Percentiles rank a stretch among this genome's conserved stretches.
phyloP scores from a whole-genome alignment of 2,797 vertebrate genomes.

The Platalea minor region DNA sequence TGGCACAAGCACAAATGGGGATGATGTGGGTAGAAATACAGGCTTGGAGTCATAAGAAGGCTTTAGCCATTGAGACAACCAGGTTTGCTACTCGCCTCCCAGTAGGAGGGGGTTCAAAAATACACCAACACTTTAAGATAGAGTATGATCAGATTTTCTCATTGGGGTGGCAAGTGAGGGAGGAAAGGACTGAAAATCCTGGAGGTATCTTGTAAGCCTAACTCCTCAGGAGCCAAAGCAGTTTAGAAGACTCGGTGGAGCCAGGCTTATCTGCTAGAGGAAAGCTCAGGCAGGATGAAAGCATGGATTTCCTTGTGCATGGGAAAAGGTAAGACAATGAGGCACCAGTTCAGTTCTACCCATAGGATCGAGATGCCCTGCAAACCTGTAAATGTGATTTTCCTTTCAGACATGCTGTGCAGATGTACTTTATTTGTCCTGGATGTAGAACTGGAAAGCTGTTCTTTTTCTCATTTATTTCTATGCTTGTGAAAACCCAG shows the following conservation, averaged over 20 bases:
- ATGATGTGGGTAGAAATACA: neutral
- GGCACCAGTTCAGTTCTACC: neutral
- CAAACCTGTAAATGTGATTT: neutral
- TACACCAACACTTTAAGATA: neutral
- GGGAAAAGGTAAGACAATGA: neutral
- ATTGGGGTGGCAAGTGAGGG: neutral
- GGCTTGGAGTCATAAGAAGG: neutral
- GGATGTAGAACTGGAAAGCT: neutral
- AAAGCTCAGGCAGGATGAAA: neutral
- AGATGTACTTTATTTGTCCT: neutral
- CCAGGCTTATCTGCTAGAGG: neutral
- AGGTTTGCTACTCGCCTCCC: neutral
- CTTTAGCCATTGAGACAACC: neutral
- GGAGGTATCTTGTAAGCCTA: neutral
- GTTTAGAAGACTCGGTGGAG: neutral
- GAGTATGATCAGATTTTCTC: neutral
- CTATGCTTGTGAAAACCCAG: neutral
- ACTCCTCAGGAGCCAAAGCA: neutral
- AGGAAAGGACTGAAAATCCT: neutral
- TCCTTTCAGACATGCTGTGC: neutral
- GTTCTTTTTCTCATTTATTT: neutral
- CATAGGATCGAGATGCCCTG: neutral
- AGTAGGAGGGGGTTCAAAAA: neutral
- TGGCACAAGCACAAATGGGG: rapidly evolving
- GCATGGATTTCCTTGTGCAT: neutral